These are phyloP conservation scores for Eidolon dupreanum DNA, from an alignment of 2,797 vertebrate genomes.

Conservation along the genomic window DNA sequence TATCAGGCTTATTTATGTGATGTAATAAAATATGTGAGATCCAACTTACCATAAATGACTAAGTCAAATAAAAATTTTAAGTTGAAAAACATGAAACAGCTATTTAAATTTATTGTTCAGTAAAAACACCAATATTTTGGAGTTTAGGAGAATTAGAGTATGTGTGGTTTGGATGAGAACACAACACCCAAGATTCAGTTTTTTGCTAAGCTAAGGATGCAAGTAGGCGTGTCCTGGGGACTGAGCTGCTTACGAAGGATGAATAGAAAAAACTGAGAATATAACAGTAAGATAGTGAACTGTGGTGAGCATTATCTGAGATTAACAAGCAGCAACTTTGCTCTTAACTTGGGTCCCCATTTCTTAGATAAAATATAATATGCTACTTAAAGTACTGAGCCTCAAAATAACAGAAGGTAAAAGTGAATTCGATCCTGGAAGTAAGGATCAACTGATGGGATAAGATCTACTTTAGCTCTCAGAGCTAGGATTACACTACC, in stretches of 20 bases:
- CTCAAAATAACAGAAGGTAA: not conserved
- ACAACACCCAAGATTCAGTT: not conserved
- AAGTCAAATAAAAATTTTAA: constrained; percentile 7
- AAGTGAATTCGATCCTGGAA: not conserved
- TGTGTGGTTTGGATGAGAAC: not conserved
- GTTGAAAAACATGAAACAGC: not conserved
- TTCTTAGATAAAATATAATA: not conserved
- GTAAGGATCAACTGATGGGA: not conserved
- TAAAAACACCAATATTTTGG: not conserved
- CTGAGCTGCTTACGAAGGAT: not conserved
- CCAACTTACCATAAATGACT: not conserved
- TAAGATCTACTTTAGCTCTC: not conserved
- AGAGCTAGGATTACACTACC: not conserved
- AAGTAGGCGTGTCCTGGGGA: not conserved
- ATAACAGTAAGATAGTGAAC: not conserved
- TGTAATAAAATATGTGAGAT: not conserved
- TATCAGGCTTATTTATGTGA: not conserved
- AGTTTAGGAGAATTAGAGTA: not conserved
- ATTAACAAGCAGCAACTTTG: not conserved
- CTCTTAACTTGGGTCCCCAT: not conserved
- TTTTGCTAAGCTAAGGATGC: not conserved
- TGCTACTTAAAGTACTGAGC: not conserved
- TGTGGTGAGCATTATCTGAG: not conserved
- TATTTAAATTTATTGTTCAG: not conserved
- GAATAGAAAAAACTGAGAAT: not conserved